A percentile compares a stretch with the other conserved stretches of the same genome.
Evolutionary conservation across 1,140 invertebrate genomes (phyloP).

Genomic region (Melipona quadrifasciata): DNA sequence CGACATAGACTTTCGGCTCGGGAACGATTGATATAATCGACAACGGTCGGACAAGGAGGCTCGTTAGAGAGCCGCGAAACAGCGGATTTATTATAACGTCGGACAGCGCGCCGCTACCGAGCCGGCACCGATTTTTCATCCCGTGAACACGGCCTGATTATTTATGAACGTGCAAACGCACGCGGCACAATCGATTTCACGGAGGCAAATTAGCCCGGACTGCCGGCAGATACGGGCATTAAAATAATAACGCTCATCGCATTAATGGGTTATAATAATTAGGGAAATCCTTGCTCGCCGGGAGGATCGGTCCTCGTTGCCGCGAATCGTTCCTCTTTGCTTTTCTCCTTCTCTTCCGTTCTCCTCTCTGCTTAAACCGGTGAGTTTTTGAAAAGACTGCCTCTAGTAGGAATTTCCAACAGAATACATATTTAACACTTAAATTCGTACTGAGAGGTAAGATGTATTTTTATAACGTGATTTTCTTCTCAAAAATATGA

Average conservation of each 20-base stretch:
- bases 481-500: no score
- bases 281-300: slow-evolving; percentile 77
- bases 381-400: no score
- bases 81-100: slow-evolving; percentile 70
- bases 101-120: slow-evolving; percentile 53
- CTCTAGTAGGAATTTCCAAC: no score
- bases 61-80: slow-evolving; percentile 65
- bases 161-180: slow-evolving; percentile 77
- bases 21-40: slow-evolving; percentile 49
- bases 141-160: slow-evolving; percentile 75
- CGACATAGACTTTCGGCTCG: slow-evolving; percentile 5
- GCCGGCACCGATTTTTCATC: slow-evolving; percentile 70
- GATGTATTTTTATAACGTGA: no score
- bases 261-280: slow-evolving; percentile 80
- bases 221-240: slow-evolving; percentile 72
- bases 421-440: no score
- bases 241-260: slow-evolving; percentile 80
- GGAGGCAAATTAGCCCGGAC: slow-evolving; percentile 76
- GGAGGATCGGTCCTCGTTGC: slow-evolving; percentile 64
- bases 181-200: slow-evolving; percentile 77
- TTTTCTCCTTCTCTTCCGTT: not conserved
- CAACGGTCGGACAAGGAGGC: slow-evolving; percentile 33
- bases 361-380: no score
- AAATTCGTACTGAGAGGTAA: no score
- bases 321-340: slow-evolving; percentile 17